Evolutionary conservation across 1,140 invertebrate species (phyloP).

Genomic region (Drosophila sp.): DNA sequence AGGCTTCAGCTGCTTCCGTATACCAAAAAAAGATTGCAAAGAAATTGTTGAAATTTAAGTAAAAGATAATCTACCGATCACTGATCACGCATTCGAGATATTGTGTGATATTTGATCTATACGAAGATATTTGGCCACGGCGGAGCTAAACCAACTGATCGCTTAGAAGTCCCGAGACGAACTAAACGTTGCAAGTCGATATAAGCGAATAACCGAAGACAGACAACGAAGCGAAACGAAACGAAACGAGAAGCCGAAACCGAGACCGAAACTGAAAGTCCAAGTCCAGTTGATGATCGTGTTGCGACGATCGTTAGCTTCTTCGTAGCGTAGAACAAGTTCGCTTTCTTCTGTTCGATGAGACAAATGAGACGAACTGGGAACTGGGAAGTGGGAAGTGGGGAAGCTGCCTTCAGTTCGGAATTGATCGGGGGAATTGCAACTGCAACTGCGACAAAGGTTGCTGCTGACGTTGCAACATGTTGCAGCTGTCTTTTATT

Average conservation of each 20-base stretch:
- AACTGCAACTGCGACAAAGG: slow-evolving; percentile 14
- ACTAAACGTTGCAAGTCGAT: slow-evolving; percentile 59
- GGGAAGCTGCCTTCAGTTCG: slow-evolving; percentile 40
- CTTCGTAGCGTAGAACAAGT: slow-evolving; percentile 56
- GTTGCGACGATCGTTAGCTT: slow-evolving; percentile 30
- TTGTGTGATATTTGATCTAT: slow-evolving; percentile 43
- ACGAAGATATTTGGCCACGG: slow-evolving; percentile 39
- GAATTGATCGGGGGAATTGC: slow-evolving; percentile 30
- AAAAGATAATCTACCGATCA: slow-evolving; percentile 11
- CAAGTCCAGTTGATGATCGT: slow-evolving; percentile 52
- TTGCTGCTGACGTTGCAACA: slow-evolving; percentile 46
- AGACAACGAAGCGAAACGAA: slow-evolving; percentile 24
- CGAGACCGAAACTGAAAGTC: slow-evolving; percentile 70
- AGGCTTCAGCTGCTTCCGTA: slow-evolving; percentile 62
- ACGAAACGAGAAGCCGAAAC: slow-evolving; percentile 21
- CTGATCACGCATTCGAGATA: slow-evolving; percentile 33
- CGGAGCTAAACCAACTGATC: slow-evolving; percentile 72
- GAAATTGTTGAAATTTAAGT: slow-evolving; percentile 20
- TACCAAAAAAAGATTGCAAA: slow-evolving; percentile 32
- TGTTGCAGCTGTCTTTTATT: slow-evolving; percentile 61
- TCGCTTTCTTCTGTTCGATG: slow-evolving; percentile 69
- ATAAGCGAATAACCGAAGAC: slow-evolving; percentile 15
- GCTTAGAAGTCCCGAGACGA: slow-evolving; percentile 76
- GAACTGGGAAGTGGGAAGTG: neutral
- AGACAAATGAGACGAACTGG: slow-evolving; percentile 15